Conservation (phyloP, 2,113 vertebrate species). For the Tenrec ecaudatus region DNA sequence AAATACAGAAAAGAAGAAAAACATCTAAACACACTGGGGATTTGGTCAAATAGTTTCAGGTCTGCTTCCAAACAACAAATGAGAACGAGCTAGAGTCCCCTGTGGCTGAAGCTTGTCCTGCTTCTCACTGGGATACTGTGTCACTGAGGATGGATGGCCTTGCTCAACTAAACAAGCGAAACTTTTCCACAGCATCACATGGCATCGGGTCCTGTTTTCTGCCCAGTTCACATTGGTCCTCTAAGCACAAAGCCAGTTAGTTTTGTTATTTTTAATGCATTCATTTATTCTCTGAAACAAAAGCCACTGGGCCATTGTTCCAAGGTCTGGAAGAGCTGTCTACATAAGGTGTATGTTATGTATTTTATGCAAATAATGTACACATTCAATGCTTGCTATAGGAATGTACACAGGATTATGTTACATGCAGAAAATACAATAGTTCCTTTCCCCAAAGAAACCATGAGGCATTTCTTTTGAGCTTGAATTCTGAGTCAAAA, state of each 20-base stretch:
- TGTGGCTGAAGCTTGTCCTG: not conserved
- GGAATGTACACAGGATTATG: no score
- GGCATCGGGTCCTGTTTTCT: not conserved
- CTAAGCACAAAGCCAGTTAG: not conserved
- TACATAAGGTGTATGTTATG: not conserved
- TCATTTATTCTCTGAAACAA: not conserved
- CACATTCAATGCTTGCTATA: not conserved
- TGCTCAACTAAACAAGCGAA: not conserved
- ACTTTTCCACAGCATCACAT: not conserved
- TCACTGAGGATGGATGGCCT: not conserved
- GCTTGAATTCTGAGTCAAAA: not conserved
- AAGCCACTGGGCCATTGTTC: not conserved
- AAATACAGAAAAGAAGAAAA: not conserved
- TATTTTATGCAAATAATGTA: no score
- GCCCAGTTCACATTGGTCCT: not conserved
- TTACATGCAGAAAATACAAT: not conserved
- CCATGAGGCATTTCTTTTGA: not conserved
- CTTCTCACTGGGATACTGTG: slow-evolving; percentile 38
- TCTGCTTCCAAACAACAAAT: not conserved
- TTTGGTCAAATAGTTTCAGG: slow-evolving; percentile 15
- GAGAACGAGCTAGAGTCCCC: not conserved
- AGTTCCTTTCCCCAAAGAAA: not conserved
- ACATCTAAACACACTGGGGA: not conserved
- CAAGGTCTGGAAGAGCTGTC: not conserved
- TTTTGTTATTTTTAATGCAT: not conserved